Evolutionary conservation across 2,888 invertebrate species (phyloP), one percentile per base, ranked within the genome.

Genomic region (Tuta absoluta): DNA sequence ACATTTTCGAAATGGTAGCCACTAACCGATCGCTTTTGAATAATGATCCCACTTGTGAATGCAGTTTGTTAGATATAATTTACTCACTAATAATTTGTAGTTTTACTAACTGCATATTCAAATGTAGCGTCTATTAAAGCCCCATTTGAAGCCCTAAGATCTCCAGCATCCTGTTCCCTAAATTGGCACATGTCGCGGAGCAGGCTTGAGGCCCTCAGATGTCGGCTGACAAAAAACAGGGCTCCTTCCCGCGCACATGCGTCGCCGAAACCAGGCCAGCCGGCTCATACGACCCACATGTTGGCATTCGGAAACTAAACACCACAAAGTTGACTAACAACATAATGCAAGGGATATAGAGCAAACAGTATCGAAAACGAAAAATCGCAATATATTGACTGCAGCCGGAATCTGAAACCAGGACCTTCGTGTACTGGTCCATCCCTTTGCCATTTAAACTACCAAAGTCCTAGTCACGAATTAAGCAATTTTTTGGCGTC

Each of bases 171-270:
- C 81, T 84, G 78, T 79, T 76, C 67, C 71, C 70, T 72, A 75
- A 82, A 82, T 88, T 87, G 70, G 89, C 90, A 89, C 84, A 89
- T 90, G 90, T 87, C 79, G 78, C 78, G 74, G 73, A 81, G 77
- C 79, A 73, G 75, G 72, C 33, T 63, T 65, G 21, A 79, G 77
- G 78, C 77, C 82, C 74, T 88, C 85, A 82, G 80, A 84, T 86
- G 85, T 81, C 71, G 78, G 74, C 77, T 79, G 84, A 90, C 87
- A 90, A 90, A 91, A 90, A 91, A 86, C 89, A 84, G 81, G 80
- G 75, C 73, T 71, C 68, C 67, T 67, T 75, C 72, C 69, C 75
- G 75, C 87, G 86, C 85, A 88, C 86, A 84, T 88, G 84, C 72
- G 65, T 62, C 56, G 65, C 66, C 70, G 65, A 80, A 86, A 86